Evolutionary conservation across 2,113 vertebrate genomes (phyloP).

Genomic region (Pachyramphus minor): DNA sequence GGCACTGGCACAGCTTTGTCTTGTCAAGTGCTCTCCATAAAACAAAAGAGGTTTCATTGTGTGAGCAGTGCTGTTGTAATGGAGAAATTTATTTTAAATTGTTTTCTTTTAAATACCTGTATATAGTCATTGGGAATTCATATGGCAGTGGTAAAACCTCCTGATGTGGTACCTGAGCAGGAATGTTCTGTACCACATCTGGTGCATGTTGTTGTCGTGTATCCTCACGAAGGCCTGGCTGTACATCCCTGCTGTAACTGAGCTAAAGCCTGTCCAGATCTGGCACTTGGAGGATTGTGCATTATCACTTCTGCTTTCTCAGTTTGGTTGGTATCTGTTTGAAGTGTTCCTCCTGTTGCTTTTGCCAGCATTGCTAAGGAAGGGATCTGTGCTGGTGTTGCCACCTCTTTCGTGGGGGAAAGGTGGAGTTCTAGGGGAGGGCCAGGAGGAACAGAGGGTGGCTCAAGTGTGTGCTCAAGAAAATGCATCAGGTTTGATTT

Average conservation of each 20-base stretch:
- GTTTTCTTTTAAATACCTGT: not conserved
- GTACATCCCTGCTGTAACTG: not conserved
- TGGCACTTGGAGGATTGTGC: not conserved
- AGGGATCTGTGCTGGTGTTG: not conserved
- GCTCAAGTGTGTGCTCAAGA: not conserved
- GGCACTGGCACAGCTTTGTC: not conserved
- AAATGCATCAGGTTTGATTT: not conserved
- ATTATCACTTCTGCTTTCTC: not conserved
- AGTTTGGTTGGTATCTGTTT: not conserved
- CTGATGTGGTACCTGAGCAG: not conserved
- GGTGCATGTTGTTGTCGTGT: accelerated
- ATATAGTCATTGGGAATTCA: not conserved
- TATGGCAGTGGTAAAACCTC: not conserved
- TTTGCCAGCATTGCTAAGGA: not conserved
- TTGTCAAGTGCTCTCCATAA: not conserved
- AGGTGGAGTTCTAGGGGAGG: not conserved
- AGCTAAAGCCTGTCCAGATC: not conserved
- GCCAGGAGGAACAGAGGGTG: not conserved
- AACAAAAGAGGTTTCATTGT: not conserved
- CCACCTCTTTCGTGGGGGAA: not conserved
- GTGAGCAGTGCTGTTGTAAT: not conserved
- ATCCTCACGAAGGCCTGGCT: not conserved
- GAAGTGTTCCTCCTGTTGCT: not conserved
- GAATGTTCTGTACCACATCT: not conserved
- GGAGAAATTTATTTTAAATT: not conserved